Evolutionary conservation across 2,797 vertebrate species (phyloP).

Genomic region (Menidia menidia): DNA sequence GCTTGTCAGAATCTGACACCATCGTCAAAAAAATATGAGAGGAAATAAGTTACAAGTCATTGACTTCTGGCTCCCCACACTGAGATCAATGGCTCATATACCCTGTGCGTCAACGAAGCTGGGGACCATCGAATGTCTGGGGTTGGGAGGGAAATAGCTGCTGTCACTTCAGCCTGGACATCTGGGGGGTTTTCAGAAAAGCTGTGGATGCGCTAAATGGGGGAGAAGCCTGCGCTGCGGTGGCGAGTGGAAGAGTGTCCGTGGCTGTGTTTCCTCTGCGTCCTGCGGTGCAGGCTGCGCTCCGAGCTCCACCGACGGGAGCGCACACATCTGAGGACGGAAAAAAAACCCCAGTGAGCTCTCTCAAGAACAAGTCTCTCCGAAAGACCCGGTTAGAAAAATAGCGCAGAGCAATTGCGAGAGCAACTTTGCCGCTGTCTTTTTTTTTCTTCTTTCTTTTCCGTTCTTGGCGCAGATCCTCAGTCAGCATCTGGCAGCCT

Average conservation of each 20-base stretch:
- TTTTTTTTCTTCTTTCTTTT: not conserved
- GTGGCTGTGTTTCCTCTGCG: slow-evolving; percentile 14
- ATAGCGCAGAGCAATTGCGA: not conserved
- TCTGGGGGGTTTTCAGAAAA: slow-evolving; percentile 9
- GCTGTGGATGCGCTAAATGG: slow-evolving; percentile 2
- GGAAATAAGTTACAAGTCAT: not conserved
- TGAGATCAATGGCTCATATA: not conserved
- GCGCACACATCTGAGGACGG: slow-evolving; percentile 38
- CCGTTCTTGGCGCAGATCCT: slow-evolving; percentile 13
- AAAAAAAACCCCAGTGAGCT: slow-evolving; percentile 13
- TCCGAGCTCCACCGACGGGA: slow-evolving; percentile 34
- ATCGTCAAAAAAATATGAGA: not conserved
- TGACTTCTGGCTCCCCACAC: not conserved
- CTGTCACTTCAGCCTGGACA: slow-evolving; percentile 4
- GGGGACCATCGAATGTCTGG: not conserved
- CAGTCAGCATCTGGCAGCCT: slow-evolving; percentile 28
- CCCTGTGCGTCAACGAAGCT: not conserved
- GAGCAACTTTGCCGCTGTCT: slow-evolving; percentile 49
- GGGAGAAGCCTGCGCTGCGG: not conserved
- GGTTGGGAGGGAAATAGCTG: slow-evolving; percentile 7
- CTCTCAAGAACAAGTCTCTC: not conserved
- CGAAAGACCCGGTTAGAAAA: slow-evolving; percentile 9
- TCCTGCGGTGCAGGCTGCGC: slow-evolving; percentile 44
- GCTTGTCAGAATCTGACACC: not conserved
- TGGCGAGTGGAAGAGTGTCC: slow-evolving; percentile 10